phyloP scores from a whole-genome alignment of 2,888 invertebrate species.

The Molanna angustata region DNA sequence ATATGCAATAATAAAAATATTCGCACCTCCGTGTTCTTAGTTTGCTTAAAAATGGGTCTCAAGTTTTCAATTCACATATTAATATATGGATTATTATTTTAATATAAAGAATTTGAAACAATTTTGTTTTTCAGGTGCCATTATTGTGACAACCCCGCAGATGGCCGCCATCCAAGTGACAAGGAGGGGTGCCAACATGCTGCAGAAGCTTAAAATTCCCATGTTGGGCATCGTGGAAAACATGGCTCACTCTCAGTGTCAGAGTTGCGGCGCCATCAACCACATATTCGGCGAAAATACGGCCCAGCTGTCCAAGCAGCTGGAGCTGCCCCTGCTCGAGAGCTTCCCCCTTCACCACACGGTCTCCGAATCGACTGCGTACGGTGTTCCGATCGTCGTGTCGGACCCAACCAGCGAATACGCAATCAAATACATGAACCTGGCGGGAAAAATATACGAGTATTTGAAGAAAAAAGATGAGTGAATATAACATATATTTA shows the following conservation, averaged over 20 bases:
- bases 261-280: slow-evolving; percentile 70
- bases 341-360: slow-evolving; percentile 71
- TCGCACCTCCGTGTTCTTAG: too few species aligned
- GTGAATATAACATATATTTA: too few species aligned
- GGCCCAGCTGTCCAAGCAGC: slow-evolving; percentile 57
- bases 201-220: slow-evolving; percentile 76
- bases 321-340: slow-evolving; percentile 65
- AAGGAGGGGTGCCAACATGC: slow-evolving; percentile 83
- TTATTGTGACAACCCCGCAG: slow-evolving; percentile 94
- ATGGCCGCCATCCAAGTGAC: slow-evolving; percentile 84
- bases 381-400: slow-evolving; percentile 72
- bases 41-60: too few species aligned
- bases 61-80: too few species aligned
- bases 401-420: slow-evolving; percentile 58
- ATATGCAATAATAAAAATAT: too few species aligned
- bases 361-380: slow-evolving; percentile 68
- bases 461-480: slow-evolving; percentile 38
- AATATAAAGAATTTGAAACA: too few species aligned
- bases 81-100: too few species aligned
- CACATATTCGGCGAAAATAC: slow-evolving; percentile 72
- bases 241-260: slow-evolving; percentile 80
- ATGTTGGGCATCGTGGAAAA: slow-evolving; percentile 88
- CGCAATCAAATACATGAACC: slow-evolving; percentile 48
- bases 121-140: slow-evolving; percentile 66
- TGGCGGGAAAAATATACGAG: slow-evolving; percentile 51